These are phyloP conservation scores for Elaeidobius kamerunicus DNA, from an alignment of 2,888 invertebrate genomes.

Conservation along the genomic window DNA sequence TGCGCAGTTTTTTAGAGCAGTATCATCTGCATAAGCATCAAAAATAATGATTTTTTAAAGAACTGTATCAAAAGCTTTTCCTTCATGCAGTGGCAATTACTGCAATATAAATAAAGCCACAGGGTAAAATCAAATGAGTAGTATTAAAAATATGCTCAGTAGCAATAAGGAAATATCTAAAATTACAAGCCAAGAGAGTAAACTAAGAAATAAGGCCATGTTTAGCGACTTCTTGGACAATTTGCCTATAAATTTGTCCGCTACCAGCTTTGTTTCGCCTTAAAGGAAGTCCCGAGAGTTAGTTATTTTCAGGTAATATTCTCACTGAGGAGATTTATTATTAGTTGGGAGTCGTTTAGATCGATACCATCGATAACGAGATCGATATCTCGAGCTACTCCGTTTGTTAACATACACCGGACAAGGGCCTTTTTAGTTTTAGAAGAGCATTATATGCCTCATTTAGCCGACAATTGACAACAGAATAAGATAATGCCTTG, in stretches of 20 bases:
- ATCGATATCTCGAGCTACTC: slow-evolving; percentile 43
- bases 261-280: slow-evolving; percentile 16
- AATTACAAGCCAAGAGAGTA: not conserved
- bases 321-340: slow-evolving; percentile 35
- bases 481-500: too few species aligned
- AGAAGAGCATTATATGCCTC: slow-evolving; percentile 12
- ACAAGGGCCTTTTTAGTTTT: slow-evolving; percentile 13
- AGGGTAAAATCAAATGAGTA: too few species aligned
- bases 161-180: slow-evolving; percentile 15
- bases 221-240: slow-evolving; percentile 37
- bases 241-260: slow-evolving; percentile 44
- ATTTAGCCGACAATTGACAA: slow-evolving; percentile 25
- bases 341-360: slow-evolving; percentile 44
- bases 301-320: slow-evolving; percentile 29
- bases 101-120: too few species aligned
- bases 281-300: slow-evolving; percentile 25
- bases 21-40: too few species aligned
- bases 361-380: slow-evolving; percentile 44
- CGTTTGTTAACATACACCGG: slow-evolving; percentile 38
- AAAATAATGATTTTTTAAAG: too few species aligned
- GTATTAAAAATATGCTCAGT: too few species aligned
- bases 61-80: too few species aligned
- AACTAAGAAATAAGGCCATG: slow-evolving; percentile 1
- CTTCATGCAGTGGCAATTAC: too few species aligned
- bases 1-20: too few species aligned